Evolutionary conservation across 2,113 vertebrate species (phyloP).

Genomic region (Oxygymnocypris stewartii): DNA sequence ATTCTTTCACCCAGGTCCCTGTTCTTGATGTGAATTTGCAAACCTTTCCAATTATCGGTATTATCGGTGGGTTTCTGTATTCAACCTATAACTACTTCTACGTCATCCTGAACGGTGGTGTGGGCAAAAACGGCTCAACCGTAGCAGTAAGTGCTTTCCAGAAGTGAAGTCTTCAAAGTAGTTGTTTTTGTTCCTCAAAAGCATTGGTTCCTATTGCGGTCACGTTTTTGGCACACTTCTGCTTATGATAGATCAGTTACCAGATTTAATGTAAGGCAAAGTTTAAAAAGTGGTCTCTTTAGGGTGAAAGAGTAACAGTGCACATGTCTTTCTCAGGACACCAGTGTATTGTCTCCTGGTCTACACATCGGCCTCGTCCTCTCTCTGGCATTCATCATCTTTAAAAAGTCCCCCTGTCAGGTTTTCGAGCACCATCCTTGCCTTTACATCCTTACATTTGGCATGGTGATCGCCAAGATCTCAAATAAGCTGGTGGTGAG

Average conservation of each 20-base stretch:
- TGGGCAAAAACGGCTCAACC: conserved; percentile 96
- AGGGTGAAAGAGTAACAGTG: background rate
- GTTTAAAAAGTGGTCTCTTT: background rate
- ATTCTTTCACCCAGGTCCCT: conserved; percentile 77
- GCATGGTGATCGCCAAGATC: conserved; percentile 91
- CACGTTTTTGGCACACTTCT: background rate
- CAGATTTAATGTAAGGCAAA: background rate
- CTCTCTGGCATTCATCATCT: conserved; percentile 89
- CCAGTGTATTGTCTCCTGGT: conserved; percentile 92
- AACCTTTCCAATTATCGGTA: conserved; percentile 82
- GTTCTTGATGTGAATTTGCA: conserved; percentile 83
- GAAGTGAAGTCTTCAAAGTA: background rate
- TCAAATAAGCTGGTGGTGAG: conserved; percentile 95
- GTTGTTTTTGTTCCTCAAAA: background rate
- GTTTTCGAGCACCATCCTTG: conserved; percentile 92
- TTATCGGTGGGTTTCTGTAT: conserved; percentile 84
- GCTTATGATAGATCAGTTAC: background rate
- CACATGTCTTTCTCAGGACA: conserved; percentile 79
- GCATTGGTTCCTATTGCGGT: background rate
- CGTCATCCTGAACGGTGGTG: conserved; percentile 91
- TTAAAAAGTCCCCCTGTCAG: conserved; percentile 90
- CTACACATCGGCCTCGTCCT: conserved; percentile 90
- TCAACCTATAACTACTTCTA: conserved; percentile 93
- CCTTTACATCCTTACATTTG: conserved; percentile 91
- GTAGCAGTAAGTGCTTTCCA: conserved; percentile 84